These are phyloP conservation scores for Pomacea maculata DNA, from an alignment of 1,140 invertebrate species.

Conservation along the genomic window DNA sequence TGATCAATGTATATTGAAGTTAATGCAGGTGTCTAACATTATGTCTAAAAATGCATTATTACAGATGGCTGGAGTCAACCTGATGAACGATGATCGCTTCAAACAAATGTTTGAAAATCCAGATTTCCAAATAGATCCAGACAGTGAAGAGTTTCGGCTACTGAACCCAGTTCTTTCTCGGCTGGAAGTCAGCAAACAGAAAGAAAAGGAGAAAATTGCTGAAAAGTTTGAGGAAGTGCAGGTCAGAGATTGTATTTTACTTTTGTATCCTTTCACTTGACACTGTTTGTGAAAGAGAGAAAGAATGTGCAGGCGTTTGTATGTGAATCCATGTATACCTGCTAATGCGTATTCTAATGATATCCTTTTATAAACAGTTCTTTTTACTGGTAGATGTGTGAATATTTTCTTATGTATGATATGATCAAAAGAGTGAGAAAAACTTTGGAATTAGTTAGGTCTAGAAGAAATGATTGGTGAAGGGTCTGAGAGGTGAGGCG, in stretches of 20 bases:
- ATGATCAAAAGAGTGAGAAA: background rate
- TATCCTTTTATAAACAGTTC: no score
- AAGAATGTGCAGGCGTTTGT: background rate
- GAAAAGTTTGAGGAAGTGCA: conserved; percentile 69
- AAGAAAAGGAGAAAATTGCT: conserved; percentile 64
- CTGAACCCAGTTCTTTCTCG: conserved; percentile 91
- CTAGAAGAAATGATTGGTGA: no score
- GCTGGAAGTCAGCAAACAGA: conserved; percentile 76
- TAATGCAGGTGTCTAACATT: conserved; percentile 4
- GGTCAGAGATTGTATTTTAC: conserved; percentile 41
- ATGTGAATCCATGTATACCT: background rate
- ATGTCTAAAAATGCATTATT: background rate
- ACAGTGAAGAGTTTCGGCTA: conserved; percentile 75
- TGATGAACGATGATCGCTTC: conserved; percentile 89
- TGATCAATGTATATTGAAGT: conserved; percentile 4
- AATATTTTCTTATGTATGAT: no score
- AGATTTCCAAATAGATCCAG: conserved; percentile 91
- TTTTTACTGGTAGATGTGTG: no score
- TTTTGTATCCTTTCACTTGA: background rate
- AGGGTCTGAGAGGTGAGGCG: no score
- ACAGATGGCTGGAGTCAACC: conserved; percentile 68
- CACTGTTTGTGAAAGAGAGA: background rate
- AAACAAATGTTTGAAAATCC: conserved; percentile 89
- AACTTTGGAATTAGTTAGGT: background rate
- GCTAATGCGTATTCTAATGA: no score